phyloP scores from a whole-genome alignment of 2,888 invertebrate genomes.

The Heliconius cydno region DNA sequence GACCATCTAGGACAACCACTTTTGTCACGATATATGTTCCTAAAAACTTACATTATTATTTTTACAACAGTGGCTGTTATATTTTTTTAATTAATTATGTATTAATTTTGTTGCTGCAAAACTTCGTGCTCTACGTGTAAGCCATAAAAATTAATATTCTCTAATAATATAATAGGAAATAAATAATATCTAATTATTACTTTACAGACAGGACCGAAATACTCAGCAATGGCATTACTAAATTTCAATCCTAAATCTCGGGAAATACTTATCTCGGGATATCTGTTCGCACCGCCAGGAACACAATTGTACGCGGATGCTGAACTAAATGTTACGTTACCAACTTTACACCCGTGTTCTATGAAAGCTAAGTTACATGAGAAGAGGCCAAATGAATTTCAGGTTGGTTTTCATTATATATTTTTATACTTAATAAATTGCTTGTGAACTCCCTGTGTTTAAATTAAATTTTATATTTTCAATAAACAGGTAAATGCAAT shows the following conservation, averaged over 20 bases:
- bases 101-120: too few relatives aligned
- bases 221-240: constrained; percentile 66
- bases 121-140: too few relatives aligned
- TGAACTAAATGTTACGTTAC: constrained; percentile 88
- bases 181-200: not conserved
- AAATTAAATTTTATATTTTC: not conserved
- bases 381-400: constrained; percentile 86
- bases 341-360: constrained; percentile 88
- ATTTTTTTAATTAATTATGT: too few relatives aligned
- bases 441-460: too few relatives aligned
- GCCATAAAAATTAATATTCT: too few relatives aligned
- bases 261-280: constrained; percentile 71
- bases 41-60: too few relatives aligned
- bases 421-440: too few relatives aligned
- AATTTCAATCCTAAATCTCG: constrained; percentile 76
- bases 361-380: constrained; percentile 86
- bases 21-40: not conserved
- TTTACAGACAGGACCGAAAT: constrained; percentile 72
- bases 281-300: constrained; percentile 86
- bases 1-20: not conserved
- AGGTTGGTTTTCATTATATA: constrained; percentile 61
- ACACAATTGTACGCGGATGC: constrained; percentile 87
- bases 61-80: too few relatives aligned
- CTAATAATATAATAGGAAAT: not conserved
- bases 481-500: constrained; percentile 85